A percentile compares a stretch with the other conserved stretches of the same genome.
Conservation (phyloP, 2,113 vertebrate species). For the Centrocercus urophasianus region DNA sequence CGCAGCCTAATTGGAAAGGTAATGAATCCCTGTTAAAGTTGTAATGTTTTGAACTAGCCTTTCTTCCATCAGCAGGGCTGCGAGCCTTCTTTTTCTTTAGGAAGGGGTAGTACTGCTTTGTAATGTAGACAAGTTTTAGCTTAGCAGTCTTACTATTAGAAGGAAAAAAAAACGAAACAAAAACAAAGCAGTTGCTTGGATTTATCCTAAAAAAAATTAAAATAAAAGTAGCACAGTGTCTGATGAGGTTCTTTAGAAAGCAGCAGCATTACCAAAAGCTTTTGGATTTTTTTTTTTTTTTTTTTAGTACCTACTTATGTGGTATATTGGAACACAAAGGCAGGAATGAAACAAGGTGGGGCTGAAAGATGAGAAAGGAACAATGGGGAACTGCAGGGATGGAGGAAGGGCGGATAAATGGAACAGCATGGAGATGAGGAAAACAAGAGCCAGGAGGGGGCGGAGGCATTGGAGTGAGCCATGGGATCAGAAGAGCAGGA, state of each 20-base stretch:
- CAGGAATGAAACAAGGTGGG: neutral
- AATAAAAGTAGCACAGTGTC: slow-evolving; percentile 14
- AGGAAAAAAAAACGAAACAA: neutral
- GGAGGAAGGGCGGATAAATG: slow-evolving; percentile 31
- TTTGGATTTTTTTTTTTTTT: neutral
- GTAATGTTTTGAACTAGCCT: neutral
- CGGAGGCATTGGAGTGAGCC: slow-evolving; percentile 2
- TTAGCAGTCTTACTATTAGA: neutral
- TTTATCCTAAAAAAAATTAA: slow-evolving; percentile 3
- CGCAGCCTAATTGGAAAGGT: neutral
- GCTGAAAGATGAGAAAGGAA: slow-evolving; percentile 43
- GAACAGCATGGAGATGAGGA: slow-evolving; percentile 29
- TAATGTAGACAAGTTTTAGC: neutral
- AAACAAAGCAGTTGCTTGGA: neutral
- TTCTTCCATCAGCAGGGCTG: neutral
- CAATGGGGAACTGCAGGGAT: slow-evolving; percentile 26
- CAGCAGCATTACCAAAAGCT: neutral
- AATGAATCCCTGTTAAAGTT: neutral
- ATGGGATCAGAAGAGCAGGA: slow-evolving; percentile 35
- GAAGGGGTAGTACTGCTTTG: neutral
- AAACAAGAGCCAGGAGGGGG: slow-evolving; percentile 50
- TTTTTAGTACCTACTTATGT: neutral
- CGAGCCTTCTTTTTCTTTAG: neutral
- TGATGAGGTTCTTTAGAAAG: neutral
- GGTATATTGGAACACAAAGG: slow-evolving; percentile 13